Percentiles rank a stretch among this genome's conserved stretches.
Evolutionary conservation across 2,797 vertebrate genomes (phyloP).

Genomic region (Steatocranus sp.): DNA sequence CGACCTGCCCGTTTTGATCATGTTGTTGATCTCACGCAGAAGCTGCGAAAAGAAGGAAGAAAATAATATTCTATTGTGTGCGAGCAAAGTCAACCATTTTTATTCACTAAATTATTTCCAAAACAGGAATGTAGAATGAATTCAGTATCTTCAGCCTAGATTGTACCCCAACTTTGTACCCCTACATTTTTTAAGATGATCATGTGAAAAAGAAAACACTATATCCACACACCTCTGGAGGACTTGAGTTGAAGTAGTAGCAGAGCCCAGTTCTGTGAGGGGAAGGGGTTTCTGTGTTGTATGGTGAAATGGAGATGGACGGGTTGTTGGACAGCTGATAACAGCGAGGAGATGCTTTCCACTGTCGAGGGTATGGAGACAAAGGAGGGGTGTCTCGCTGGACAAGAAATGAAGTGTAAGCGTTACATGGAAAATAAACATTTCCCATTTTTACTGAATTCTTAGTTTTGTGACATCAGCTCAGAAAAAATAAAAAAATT

Average conservation of each 20-base stretch:
- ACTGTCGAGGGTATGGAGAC: conserved; percentile 76
- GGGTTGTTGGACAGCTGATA: conserved; percentile 69
- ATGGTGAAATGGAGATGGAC: conserved; percentile 73
- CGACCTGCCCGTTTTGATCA: conserved; percentile 75
- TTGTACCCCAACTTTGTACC: not conserved
- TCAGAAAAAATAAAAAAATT: not conserved
- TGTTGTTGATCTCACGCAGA: conserved; percentile 82
- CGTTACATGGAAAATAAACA: not conserved
- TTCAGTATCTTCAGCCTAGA: not conserved
- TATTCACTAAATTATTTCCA: not conserved
- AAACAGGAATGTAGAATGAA: not conserved
- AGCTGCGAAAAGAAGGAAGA: conserved; percentile 52
- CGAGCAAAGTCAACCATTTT: not conserved
- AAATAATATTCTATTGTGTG: not conserved
- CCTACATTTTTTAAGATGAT: not conserved
- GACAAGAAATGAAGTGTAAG: not conserved
- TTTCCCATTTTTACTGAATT: not conserved
- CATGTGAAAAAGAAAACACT: not conserved
- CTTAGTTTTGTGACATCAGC: not conserved
- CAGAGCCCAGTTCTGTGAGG: conserved; percentile 61
- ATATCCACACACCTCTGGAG: conserved; percentile 72
- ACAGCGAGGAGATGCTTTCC: conserved; percentile 63
- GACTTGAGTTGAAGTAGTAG: conserved; percentile 81
- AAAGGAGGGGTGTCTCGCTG: conserved; percentile 78
- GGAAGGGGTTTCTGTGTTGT: conserved; percentile 41